Base-by-base conservation (phyloP, 2,113 vertebrate genomes). In the Hylia prasina region DNA sequence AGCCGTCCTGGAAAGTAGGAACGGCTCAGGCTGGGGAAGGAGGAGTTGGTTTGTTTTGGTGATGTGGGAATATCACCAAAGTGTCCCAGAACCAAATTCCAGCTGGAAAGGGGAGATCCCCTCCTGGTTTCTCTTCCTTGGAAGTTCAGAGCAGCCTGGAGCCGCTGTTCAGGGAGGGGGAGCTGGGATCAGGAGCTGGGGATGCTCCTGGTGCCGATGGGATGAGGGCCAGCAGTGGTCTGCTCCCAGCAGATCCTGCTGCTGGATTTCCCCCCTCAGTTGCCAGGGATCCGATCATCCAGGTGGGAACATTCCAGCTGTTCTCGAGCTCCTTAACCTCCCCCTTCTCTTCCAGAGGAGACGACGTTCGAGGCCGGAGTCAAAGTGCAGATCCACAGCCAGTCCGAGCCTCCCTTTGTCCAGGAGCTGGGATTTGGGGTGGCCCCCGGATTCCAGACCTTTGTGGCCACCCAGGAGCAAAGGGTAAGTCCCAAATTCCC, bases 301-400 rank as follows among this genome's bases (percentile, higher is more conserved):
- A n/a, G 44, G 13, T 5, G 11, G 45, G 70, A 28, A 19, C 47
- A 5, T 31, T 80, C 40, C 84, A 24, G 64, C 39, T 45, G 23
- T 5, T 61, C 39, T 1, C 1, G 39, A n/a, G 20, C 69, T 85
- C 7, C 0, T 44, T 64, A 64, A 88, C 40, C 47, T 94, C 25
- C 89, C 16, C 17, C 94, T 93, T 96, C 75, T 73, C 87, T 97
- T 98, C 27, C 98, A 99, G 99, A 99, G 93, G 99, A 99, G 92
- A 99, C 99, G 0, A 99, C 99, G 0, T 99, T 99, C 11, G 99
- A 99, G 97, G 99, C 99, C 1, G 99, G 99, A 35, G 99, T 99
- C 85, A 98, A 99, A 93, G 99, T 99, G 85, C 99, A 99, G 98
- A 99, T 99, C 96, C 99, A 99, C 98, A 99, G 99, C 98, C 99